Conservation (phyloP, 2,888 invertebrate species). For the Phaedon cochleariae region DNA sequence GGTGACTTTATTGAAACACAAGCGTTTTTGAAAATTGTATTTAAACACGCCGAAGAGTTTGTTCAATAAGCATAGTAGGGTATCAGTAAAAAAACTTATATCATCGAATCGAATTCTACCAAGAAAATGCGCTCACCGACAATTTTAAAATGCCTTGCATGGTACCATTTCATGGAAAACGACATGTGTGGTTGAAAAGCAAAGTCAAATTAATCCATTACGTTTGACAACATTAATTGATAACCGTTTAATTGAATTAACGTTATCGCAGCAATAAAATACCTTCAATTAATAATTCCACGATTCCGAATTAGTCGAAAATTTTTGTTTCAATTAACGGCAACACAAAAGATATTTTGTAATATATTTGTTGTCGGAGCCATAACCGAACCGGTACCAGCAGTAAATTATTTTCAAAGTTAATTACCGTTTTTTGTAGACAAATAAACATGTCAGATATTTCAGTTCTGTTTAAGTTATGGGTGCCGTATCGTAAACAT, state of each 20-base stretch:
- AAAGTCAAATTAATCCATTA: constrained; percentile 13
- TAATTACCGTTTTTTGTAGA: constrained; percentile 30
- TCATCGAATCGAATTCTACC: too few relatives aligned
- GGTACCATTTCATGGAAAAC: background rate
- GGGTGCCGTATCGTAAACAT: constrained; percentile 27
- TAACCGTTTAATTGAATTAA: constrained; percentile 26
- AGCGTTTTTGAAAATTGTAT: too few relatives aligned
- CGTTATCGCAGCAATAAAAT: constrained; percentile 19
- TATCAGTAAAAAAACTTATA: too few relatives aligned
- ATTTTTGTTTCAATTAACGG: too few relatives aligned
- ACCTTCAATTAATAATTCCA: constrained; percentile 27
- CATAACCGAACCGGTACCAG: constrained; percentile 20
- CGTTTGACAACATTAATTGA: constrained; percentile 23
- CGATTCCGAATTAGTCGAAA: too few relatives aligned
- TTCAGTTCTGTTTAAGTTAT: constrained; percentile 29
- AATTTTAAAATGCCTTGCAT: too few relatives aligned
- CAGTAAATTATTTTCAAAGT: constrained; percentile 26
- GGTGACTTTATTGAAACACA: too few relatives aligned
- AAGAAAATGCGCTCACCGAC: too few relatives aligned
- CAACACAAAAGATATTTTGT: constrained; percentile 10
- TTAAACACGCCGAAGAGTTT: too few relatives aligned
- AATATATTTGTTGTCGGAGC: constrained; percentile 8
- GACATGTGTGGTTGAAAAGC: background rate
- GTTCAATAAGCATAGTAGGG: too few relatives aligned
- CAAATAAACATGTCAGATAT: constrained; percentile 31